These are phyloP conservation scores for Champsocephalus gunnari DNA, from an alignment of 2,797 vertebrate genomes.

Conservation along the genomic window DNA sequence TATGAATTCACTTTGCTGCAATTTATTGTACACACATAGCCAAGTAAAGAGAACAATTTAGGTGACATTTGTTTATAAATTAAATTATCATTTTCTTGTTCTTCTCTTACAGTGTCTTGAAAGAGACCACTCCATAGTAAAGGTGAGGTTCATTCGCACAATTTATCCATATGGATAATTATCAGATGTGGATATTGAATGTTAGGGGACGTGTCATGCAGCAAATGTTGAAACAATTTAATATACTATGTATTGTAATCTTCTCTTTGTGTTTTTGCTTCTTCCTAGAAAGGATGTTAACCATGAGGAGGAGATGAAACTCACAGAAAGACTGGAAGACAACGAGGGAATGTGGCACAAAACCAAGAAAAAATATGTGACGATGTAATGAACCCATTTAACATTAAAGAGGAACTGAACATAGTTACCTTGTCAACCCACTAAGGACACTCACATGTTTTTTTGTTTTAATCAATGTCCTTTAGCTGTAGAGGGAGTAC, in stretches of 20 bases:
- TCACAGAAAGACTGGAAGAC: conserved; percentile 25
- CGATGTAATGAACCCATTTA: conserved; percentile 22
- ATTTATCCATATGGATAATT: too few relatives aligned
- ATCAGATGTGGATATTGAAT: not conserved
- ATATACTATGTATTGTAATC: conserved; percentile 2
- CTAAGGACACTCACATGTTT: not conserved
- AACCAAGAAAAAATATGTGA: conserved; percentile 17
- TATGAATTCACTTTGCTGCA: conserved; percentile 9
- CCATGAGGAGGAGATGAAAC: conserved; percentile 48
- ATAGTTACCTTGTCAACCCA: conserved; percentile 7
- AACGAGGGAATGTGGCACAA: conserved; percentile 17
- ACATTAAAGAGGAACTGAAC: not conserved
- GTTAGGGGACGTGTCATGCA: not conserved
- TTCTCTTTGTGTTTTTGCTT: conserved; percentile 17
- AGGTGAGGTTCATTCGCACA: conserved; percentile 22
- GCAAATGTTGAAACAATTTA: not conserved
- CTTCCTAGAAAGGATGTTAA: conserved; percentile 55
- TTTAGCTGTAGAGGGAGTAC: conserved; percentile 26
- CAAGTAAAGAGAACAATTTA: not conserved
- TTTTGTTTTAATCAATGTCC: conserved; percentile 6
- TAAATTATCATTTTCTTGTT: not conserved
- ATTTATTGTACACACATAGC: not conserved
- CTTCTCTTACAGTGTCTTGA: conserved; percentile 37
- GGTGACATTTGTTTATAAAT: not conserved
- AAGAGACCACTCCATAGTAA: conserved; percentile 37